These are phyloP conservation scores for Danio tinwini DNA, from an alignment of 2,797 vertebrate genomes.

Conservation along the genomic window DNA sequence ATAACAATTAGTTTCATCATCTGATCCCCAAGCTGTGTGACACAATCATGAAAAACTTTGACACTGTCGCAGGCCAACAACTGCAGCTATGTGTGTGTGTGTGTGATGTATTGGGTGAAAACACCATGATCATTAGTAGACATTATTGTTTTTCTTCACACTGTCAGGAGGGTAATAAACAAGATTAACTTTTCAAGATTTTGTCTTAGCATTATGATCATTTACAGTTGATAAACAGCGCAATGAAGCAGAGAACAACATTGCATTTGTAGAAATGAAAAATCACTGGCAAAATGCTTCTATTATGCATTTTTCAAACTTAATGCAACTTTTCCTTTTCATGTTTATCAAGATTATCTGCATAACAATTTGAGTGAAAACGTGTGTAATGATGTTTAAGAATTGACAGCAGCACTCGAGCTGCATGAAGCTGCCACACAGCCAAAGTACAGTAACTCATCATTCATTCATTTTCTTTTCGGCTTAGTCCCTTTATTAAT, in stretches of 20 bases:
- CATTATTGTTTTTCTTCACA: slow-evolving; percentile 9
- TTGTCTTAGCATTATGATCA: neutral
- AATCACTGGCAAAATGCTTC: neutral
- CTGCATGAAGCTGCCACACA: neutral
- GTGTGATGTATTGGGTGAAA: slow-evolving; percentile 10
- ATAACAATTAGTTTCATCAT: slow-evolving; percentile 62
- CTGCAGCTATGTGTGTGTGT: neutral
- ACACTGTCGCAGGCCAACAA: slow-evolving; percentile 9
- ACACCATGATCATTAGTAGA: slow-evolving; percentile 27
- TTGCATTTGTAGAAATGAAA: neutral
- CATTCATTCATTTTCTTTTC: too few relatives aligned
- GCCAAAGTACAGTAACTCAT: too few relatives aligned
- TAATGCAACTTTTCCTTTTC: neutral
- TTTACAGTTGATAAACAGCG: slow-evolving; percentile 25
- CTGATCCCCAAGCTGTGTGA: slow-evolving; percentile 45
- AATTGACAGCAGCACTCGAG: neutral
- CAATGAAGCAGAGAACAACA: slow-evolving; percentile 3
- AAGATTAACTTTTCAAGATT: slow-evolving; percentile 4
- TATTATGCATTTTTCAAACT: neutral
- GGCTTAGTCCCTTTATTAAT: too few relatives aligned
- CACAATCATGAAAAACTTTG: slow-evolving; percentile 25
- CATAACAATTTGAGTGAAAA: neutral
- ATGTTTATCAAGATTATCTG: neutral
- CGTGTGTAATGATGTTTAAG: neutral
- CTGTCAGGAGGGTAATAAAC: slow-evolving; percentile 4